These are phyloP conservation scores for Agapornis canus DNA, from an alignment of 2,797 vertebrate species.

Conservation along the genomic window DNA sequence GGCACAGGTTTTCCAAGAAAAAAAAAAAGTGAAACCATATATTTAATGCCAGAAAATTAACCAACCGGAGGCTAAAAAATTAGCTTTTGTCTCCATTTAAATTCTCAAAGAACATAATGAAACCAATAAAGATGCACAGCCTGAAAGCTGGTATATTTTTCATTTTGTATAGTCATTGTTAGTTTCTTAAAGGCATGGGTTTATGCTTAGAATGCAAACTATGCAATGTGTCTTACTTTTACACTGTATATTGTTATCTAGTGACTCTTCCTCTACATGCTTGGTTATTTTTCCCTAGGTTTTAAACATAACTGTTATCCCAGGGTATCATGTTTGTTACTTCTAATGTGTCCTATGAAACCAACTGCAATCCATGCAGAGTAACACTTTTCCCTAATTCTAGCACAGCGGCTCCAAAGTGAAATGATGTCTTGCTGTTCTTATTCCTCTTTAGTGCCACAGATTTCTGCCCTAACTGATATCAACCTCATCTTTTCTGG, in stretches of 20 bases:
- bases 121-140: not conserved
- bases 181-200: not conserved
- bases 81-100: not conserved
- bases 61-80: not conserved
- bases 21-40: not conserved
- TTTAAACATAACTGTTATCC: not conserved
- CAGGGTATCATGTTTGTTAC: not conserved
- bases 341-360: not conserved
- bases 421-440: not conserved
- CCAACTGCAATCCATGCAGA: not conserved
- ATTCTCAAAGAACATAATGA: not conserved
- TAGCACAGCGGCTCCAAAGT: not conserved
- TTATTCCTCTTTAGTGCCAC: not conserved
- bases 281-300: not conserved
- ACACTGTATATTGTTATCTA: not conserved
- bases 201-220: not conserved
- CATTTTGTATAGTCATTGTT: not conserved
- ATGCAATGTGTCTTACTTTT: not conserved
- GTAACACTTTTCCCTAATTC: not conserved
- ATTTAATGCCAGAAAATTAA: not conserved
- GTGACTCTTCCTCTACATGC: not conserved
- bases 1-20: not conserved
- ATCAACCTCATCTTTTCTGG: not conserved
- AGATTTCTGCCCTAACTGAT: not conserved
- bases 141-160: not conserved